phyloP scores from a whole-genome alignment of 2,888 invertebrate genomes.

The Zaprionus lineosus region DNA sequence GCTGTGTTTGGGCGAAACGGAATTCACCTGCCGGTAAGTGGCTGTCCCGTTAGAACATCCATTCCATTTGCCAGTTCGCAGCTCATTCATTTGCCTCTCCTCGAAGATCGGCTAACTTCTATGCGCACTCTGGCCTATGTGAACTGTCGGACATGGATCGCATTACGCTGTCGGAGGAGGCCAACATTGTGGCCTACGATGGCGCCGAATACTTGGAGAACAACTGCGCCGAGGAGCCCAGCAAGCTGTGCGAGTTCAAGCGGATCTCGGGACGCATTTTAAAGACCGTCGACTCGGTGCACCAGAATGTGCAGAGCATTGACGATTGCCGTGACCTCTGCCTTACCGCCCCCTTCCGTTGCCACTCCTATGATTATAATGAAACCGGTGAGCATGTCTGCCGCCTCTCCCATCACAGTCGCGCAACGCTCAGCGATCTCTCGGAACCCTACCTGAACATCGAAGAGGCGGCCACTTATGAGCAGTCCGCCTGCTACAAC shows the following conservation, averaged over 20 bases:
- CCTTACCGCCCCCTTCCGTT: slow-evolving; percentile 93
- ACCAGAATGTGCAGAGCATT: slow-evolving; percentile 92
- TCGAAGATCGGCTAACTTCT: slow-evolving; percentile 94
- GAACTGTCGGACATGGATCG: slow-evolving; percentile 96
- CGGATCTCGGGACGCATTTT: slow-evolving; percentile 93
- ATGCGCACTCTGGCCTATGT: slow-evolving; percentile 93
- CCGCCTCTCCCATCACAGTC: slow-evolving; percentile 94
- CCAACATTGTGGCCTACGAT: slow-evolving; percentile 88
- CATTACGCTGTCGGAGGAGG: slow-evolving; percentile 92
- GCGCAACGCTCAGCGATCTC: slow-evolving; percentile 93
- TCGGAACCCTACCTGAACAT: slow-evolving; percentile 95
- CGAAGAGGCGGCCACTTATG: slow-evolving; percentile 95
- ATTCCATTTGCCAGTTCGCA: slow-evolving; percentile 50
- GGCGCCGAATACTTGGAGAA: slow-evolving; percentile 94
- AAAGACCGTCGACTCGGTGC: slow-evolving; percentile 96
- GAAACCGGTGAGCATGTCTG: slow-evolving; percentile 96
- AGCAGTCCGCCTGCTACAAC: slow-evolving; percentile 95
- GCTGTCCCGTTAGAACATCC: slow-evolving; percentile 42
- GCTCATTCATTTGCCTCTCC: slow-evolving; percentile 51
- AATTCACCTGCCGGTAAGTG: slow-evolving; percentile 95
- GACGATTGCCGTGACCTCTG: slow-evolving; percentile 95
- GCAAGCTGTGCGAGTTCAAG: slow-evolving; percentile 96
- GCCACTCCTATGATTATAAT: slow-evolving; percentile 96
- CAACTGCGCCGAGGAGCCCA: slow-evolving; percentile 96
- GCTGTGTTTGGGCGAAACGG: slow-evolving; percentile 94